Evolutionary conservation across 2,113 vertebrate genomes (phyloP), one percentile per base, ranked within the genome.

Genomic region (Zosterops pallidus): DNA sequence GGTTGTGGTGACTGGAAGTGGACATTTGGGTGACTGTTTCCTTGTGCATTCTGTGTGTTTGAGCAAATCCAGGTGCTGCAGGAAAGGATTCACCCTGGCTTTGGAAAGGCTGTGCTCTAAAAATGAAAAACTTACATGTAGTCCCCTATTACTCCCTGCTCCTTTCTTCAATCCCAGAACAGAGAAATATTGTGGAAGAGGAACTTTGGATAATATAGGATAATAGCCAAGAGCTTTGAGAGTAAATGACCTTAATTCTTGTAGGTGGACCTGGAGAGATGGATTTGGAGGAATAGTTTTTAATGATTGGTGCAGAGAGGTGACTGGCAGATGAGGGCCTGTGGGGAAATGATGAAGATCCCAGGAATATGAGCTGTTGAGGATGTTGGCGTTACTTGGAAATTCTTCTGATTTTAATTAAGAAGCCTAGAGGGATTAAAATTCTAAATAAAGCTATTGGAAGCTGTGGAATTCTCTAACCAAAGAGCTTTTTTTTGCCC

Each of bases 391-490:
- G 47, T 79, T 21, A 47, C 47, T 71, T 78, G 62, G 76, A 96
- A 96, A 92, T 85, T 82, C 2, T 63, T 75, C 52, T 75, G 64
- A 79, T 82, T 92, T 95, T 92, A 93, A 93, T 92, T 93, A 88
- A 75, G 52, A 85, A 47, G 44, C 12, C 62, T 75, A 59, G 44
- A 68, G 90, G 65, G 88, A 79, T 90, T 92, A 87, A 75, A 90
- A 60, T 63, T 44, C 56, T 49, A 67, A 78, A 84, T 63, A 23
- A 71, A 93, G 9, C 55, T 44, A 10, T 23, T 70, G 65, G 70
- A 68, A 87, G 7, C 41, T 56, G 6, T 57, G 78, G 67, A 60
- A 42, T 79, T 75, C 49, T 85, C 49, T 71, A 50, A 85, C 29
- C 23, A 90, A 82, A 59, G 18, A 33, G 33, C 9, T 78, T 53